Base-by-base conservation (phyloP, 2,888 invertebrate genomes). In the Octodonta nipae region DNA sequence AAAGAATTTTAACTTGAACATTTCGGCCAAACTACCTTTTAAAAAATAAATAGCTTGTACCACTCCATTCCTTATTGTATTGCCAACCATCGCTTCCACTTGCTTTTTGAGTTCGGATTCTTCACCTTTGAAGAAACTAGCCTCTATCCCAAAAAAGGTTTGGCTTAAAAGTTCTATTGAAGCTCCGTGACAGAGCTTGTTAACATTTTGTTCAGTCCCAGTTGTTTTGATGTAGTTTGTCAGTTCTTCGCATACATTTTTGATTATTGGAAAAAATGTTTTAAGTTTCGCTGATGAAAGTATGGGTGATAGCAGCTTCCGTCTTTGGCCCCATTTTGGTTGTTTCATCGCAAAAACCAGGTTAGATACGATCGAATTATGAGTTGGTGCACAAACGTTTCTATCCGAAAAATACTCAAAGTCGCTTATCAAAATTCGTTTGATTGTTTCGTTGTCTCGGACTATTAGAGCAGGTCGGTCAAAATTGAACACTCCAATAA, bases 271-370 rank as follows among this genome's bases (percentile, higher is more conserved):
- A 12, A 66, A 57, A 68, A 70, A 68, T 26, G 49, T 53, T 45
- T 64, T 69, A 35, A 73, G 52, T 47, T 70, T 71, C 10, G 66
- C 68, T 1, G 64, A 60, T 2, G 70, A 66, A 44, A 72, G 65
- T 0, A 67, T 63, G 1, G 71, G 70, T 0, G 67, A 63, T 25
- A 71, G 51, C 38, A 67, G 68, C 1, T 58, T 47, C 13, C 73
- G 54, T 13, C 70, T 46, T 20, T 54, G 55, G 43, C 64, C 67
- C 73, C 72, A 73, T 2, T 61, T 59, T 0, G 64, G 61, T 32
- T 66, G 66, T 32, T 60, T 61, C 28, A 64, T 40, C 2, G 60
- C 55, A 35, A 68, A 54, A 15, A 65, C 38, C 46, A 60, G 58
- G 29, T 57, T 56, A 43, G 58, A 54, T 1, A 56, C 54, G n/a